Evolutionary conservation across 1,140 invertebrate genomes (phyloP).

Genomic region (Paracyclopina nana): DNA sequence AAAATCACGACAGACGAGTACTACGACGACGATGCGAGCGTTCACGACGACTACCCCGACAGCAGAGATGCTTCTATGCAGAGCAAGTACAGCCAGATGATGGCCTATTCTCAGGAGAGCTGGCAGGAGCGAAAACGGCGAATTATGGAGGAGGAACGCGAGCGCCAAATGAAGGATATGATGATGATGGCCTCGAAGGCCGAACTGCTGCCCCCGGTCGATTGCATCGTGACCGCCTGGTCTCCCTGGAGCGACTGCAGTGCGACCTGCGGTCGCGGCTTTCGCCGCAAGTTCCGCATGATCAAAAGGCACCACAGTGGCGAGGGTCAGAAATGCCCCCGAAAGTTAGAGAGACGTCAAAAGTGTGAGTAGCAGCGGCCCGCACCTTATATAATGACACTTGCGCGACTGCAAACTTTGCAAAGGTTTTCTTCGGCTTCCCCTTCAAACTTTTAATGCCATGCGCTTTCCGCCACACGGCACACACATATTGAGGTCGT

Average conservation of each 20-base stretch:
- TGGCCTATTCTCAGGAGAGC: not conserved
- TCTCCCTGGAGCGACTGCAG: constrained; percentile 35
- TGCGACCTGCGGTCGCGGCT: constrained; percentile 35
- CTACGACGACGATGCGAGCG: not conserved
- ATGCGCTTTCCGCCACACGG: too few species aligned
- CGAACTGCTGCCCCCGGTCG: not conserved
- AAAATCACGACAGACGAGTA: not conserved
- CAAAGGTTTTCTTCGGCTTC: too few species aligned
- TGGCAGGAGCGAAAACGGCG: not conserved
- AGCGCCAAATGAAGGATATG: not conserved
- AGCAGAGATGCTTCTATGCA: not conserved
- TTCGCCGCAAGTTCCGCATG: constrained; percentile 13
- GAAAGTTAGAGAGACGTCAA: not conserved
- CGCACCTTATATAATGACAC: too few species aligned
- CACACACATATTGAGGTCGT: not conserved
- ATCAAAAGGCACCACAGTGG: not conserved
- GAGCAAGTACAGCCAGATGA: not conserved
- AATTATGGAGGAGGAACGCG: not conserved
- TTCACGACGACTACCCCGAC: not conserved
- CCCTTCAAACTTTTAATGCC: too few species aligned
- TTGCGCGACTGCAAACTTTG: too few species aligned
- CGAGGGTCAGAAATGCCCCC: not conserved
- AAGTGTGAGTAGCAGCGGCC: not conserved
- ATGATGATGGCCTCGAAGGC: not conserved
- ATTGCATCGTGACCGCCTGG: constrained; percentile 34